Evolutionary conservation across 1,140 invertebrate species (phyloP).

Genomic region (Trichogramma pretiosum): DNA sequence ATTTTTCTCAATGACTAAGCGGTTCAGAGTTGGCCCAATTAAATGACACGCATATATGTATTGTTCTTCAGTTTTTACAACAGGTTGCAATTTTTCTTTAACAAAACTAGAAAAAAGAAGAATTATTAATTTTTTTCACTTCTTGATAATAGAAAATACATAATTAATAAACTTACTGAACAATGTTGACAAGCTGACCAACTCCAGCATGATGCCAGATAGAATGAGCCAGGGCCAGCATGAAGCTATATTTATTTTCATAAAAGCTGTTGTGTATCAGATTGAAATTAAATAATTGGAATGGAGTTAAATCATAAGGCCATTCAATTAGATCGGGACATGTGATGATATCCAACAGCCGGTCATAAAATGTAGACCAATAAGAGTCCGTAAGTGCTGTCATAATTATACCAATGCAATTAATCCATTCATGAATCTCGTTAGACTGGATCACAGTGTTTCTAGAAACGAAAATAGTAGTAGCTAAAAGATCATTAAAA

Average conservation of each 20-base stretch:
- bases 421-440: constrained; percentile 87
- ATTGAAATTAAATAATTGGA: constrained; percentile 80
- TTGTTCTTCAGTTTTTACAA: constrained; percentile 82
- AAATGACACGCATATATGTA: constrained; percentile 85
- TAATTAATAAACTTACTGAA: constrained; percentile 54
- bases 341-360: constrained; percentile 66
- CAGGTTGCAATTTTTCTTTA: constrained; percentile 69
- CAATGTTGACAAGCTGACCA: constrained; percentile 69
- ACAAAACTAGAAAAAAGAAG: constrained; percentile 65
- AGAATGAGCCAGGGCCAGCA: constrained; percentile 76
- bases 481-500: no score
- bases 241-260: constrained; percentile 76
- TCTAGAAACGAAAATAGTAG: no score
- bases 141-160: no score
- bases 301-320: constrained; percentile 62
- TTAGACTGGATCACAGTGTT: constrained; percentile 69
- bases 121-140: no score
- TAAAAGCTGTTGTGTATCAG: constrained; percentile 68
- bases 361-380: constrained; percentile 73
- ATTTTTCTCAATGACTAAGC: constrained; percentile 52
- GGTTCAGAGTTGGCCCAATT: constrained; percentile 79
- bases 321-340: constrained; percentile 54
- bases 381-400: constrained; percentile 86
- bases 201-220: constrained; percentile 78
- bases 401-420: constrained; percentile 81